Percentiles rank a stretch among this genome's conserved stretches.
Evolutionary conservation across 2,888 invertebrate species (phyloP).

Genomic region (Isoperla grammatica): DNA sequence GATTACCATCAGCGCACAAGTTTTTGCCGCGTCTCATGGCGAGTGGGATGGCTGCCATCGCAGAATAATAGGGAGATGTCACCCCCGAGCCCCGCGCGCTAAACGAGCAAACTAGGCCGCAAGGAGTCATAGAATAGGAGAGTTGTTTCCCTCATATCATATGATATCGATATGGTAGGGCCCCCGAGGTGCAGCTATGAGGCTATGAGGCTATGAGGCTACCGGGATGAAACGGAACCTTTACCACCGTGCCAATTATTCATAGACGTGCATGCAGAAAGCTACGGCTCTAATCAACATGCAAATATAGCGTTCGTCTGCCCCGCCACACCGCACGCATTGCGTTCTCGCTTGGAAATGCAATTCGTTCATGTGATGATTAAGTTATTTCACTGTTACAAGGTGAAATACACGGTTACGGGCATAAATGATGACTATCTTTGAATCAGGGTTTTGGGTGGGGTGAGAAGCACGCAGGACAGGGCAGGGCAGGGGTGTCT

Average conservation of each 20-base stretch:
- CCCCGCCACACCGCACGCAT: neutral
- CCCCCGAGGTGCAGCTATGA: neutral
- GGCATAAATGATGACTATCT: too few relatives aligned
- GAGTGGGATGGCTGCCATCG: neutral
- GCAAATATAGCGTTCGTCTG: slow-evolving; percentile 8
- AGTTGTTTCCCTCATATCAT: neutral
- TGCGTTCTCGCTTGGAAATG: too few relatives aligned
- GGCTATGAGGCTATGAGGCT: slow-evolving; percentile 6
- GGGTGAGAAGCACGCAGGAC: too few relatives aligned
- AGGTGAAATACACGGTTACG: too few relatives aligned
- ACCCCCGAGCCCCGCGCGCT: neutral
- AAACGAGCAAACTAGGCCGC: slow-evolving; percentile 17
- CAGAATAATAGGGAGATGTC: neutral
- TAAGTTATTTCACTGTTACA: too few relatives aligned
- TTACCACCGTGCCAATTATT: slow-evolving; percentile 7
- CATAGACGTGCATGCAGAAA: slow-evolving; percentile 3
- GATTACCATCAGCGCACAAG: neutral
- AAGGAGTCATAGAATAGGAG: slow-evolving; percentile 11
- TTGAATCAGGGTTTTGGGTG: too few relatives aligned
- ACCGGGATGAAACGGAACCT: neutral
- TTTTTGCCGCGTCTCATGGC: neutral
- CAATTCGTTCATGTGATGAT: too few relatives aligned
- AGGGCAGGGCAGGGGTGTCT: neutral
- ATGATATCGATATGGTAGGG: neutral
- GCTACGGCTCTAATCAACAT: slow-evolving; percentile 5